Evolutionary conservation across 2,113 vertebrate genomes (phyloP), one percentile per base, ranked within the genome.

Genomic region (Coreoperca whiteheadi): DNA sequence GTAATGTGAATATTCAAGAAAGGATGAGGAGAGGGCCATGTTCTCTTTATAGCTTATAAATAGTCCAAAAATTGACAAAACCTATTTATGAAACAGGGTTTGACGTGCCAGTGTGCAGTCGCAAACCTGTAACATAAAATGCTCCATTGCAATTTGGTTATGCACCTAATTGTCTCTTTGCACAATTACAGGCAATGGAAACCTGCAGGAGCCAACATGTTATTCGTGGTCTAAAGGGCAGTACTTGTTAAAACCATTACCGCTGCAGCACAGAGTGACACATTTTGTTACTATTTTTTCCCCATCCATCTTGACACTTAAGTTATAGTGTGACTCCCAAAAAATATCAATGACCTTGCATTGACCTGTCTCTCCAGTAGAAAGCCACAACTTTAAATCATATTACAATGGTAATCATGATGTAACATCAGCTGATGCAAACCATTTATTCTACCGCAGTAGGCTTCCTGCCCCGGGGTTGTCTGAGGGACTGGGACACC

Each of bases 401-500:
- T 54, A 21, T 53, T 57, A 41, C 41, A 9, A 15, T 66, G 23
- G 8, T 48, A 25, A 46, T 89, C 71, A 56, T 23, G 20, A 57
- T 53, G 6, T 41, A 65, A 39, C 15, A 32, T 46, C 41, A 76
- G 51, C 73, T 77, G 82, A 79, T 48, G 63, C 4, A 25, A 84
- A 80, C 54, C 59, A 18, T 81, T 85, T 59, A 51, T 81, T 90
- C 37, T 73, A 25, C 75, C n/a, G 16, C 77, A 72, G 63, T 37
- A 43, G 72, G 57, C 81, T 84, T 86, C 69, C 74, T 85, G 75
- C 51, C 86, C 82, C 3, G 8, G 20, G 76, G 68, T 88, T 54
- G 34, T 85, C 81, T 88, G 23, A 57, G 84, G 68, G 93, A 91
- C 70, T 91, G 80, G 91, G 92, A 91, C 89, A 80, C 48, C 66